These are phyloP conservation scores for Polia nebulosa DNA, from an alignment of 2,888 invertebrate species.

Conservation along the genomic window DNA sequence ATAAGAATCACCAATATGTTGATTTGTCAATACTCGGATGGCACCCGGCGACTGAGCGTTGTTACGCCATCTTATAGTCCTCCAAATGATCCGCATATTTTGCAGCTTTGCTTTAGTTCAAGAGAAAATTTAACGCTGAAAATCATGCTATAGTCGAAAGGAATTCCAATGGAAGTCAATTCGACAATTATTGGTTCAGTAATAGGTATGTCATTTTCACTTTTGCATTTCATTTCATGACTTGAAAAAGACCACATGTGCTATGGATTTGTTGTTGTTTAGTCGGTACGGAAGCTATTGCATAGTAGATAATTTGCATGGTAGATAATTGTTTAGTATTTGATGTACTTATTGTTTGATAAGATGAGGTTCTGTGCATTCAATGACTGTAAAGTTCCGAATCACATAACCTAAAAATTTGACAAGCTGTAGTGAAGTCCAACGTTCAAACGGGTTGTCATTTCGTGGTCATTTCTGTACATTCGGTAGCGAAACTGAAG, in stretches of 20 bases:
- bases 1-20: slow-evolving; percentile 82
- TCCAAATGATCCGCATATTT: slow-evolving; percentile 89
- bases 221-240: slow-evolving; percentile 86
- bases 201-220: slow-evolving; percentile 88
- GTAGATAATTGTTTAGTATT: slow-evolving; percentile 72
- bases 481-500: slow-evolving; percentile 79
- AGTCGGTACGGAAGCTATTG: slow-evolving; percentile 80
- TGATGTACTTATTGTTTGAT: slow-evolving; percentile 66
- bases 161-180: slow-evolving; percentile 81
- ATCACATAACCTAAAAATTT: slow-evolving; percentile 87
- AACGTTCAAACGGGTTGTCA: slow-evolving; percentile 85
- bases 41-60: slow-evolving; percentile 90
- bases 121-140: slow-evolving; percentile 82
- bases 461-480: slow-evolving; percentile 79
- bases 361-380: slow-evolving; percentile 68
- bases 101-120: slow-evolving; percentile 82
- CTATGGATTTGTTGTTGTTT: slow-evolving; percentile 87
- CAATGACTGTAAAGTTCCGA: slow-evolving; percentile 67
- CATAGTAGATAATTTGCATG: slow-evolving; percentile 81
- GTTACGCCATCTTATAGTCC: slow-evolving; percentile 91
- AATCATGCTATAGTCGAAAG: slow-evolving; percentile 82
- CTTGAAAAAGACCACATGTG: slow-evolving; percentile 89
- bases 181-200: slow-evolving; percentile 77
- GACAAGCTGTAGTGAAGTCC: slow-evolving; percentile 83
- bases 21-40: slow-evolving; percentile 89